These are phyloP conservation scores for Melanostoma mellinum DNA, from an alignment of 2,888 invertebrate species.

Conservation along the genomic window DNA sequence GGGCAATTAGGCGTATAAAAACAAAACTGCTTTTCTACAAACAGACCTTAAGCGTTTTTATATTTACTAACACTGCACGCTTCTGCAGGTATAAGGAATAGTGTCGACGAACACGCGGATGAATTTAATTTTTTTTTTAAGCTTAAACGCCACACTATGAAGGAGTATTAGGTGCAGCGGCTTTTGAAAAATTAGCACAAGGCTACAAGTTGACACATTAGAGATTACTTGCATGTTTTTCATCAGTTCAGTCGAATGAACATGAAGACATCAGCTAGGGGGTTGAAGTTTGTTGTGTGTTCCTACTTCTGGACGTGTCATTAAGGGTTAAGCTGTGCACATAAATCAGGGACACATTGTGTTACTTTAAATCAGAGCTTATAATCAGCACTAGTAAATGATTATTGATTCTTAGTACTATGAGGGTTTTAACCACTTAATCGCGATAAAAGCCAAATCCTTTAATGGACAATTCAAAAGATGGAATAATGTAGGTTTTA, in stretches of 20 bases:
- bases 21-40: neutral
- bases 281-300: neutral
- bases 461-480: no score
- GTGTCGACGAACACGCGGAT: neutral
- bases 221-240: slow-evolving; percentile 29
- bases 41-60: slow-evolving; percentile 2
- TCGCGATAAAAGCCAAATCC: no score
- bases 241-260: neutral
- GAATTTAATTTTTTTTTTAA: neutral
- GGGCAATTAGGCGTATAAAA: slow-evolving; percentile 31
- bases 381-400: no score
- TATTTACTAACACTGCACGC: neutral
- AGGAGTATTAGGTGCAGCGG: neutral
- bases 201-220: slow-evolving; percentile 37
- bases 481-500: no score
- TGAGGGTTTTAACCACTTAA: no score
- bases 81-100: neutral
- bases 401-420: no score
- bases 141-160: neutral
- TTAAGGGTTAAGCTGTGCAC: slow-evolving; percentile 25
- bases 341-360: neutral
- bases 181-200: slow-evolving; percentile 41
- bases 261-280: slow-evolving; percentile 21
- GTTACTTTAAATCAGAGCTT: no score
- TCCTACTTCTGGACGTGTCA: neutral